Percentiles rank a stretch among this genome's conserved stretches.
phyloP scores from a whole-genome alignment of 2,113 vertebrate species.

The Acrocephalus kingi region DNA sequence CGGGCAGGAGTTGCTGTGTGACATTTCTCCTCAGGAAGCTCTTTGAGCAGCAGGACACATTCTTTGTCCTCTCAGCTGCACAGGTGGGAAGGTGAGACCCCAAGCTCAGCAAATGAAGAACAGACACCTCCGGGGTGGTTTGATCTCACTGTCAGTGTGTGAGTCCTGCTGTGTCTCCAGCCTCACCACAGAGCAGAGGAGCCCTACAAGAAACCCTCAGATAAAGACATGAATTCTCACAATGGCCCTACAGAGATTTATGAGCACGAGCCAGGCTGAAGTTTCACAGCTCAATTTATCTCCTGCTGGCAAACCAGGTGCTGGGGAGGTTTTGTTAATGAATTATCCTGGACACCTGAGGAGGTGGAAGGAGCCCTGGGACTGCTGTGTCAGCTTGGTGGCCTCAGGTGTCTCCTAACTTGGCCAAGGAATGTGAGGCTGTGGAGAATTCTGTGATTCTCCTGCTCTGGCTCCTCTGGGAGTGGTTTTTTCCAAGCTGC shows the following conservation, averaged over 20 bases:
- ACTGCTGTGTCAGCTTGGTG: not conserved
- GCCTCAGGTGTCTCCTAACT: not conserved
- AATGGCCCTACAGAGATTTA: not conserved
- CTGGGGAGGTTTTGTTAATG: not conserved
- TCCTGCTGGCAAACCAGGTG: not conserved
- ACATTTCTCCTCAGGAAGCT: not conserved
- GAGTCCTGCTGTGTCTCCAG: not conserved
- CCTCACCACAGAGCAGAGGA: not conserved
- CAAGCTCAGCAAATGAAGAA: not conserved
- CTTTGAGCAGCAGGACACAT: fast-evolving
- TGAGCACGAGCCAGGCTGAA: not conserved
- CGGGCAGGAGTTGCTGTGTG: not conserved
- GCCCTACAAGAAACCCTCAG: not conserved
- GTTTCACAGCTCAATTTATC: not conserved
- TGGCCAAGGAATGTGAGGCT: not conserved
- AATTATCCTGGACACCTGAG: not conserved
- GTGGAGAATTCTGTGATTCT: not conserved
- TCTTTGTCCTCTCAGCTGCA: not conserved
- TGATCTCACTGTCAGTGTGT: not conserved
- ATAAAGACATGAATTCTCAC: not conserved
- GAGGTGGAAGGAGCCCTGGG: not conserved
- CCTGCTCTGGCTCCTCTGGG: not conserved
- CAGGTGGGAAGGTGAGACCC: not conserved
- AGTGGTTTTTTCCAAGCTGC: no score
- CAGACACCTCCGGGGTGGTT: not conserved